Evolutionary conservation across 2,113 vertebrate species (phyloP).

Genomic region (Ciconia stormi): DNA sequence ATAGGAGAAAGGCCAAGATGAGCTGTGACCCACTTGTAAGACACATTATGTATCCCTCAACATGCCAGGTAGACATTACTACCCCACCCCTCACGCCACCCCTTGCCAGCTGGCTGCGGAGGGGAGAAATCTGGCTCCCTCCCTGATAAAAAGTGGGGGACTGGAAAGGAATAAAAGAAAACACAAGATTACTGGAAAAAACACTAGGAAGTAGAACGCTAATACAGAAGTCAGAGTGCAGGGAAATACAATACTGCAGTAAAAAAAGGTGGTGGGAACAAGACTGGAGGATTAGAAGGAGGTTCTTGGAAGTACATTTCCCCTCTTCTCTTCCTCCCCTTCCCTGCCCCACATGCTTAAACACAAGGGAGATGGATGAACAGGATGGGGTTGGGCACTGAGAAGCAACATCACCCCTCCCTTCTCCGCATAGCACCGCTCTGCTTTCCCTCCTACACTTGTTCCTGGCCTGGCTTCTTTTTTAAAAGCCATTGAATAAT

Average conservation of each 20-base stretch:
- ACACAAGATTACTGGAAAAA: neutral
- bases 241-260: neutral
- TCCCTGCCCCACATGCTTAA: neutral
- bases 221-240: neutral
- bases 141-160: neutral
- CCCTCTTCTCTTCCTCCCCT: neutral
- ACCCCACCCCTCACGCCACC: neutral
- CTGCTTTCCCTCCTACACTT: neutral
- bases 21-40: neutral
- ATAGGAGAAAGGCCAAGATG: neutral
- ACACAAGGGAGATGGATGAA: neutral
- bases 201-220: neutral
- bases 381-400: neutral
- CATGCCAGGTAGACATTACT: neutral
- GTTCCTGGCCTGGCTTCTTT: neutral
- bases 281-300: neutral
- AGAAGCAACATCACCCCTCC: neutral
- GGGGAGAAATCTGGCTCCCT: neutral
- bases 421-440: neutral
- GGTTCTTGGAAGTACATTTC: neutral
- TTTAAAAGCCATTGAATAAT: neutral
- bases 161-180: neutral
- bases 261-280: neutral
- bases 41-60: neutral
- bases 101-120: neutral